Conservation (phyloP, 2,797 vertebrate species). For the Acanthiza pusilla region DNA sequence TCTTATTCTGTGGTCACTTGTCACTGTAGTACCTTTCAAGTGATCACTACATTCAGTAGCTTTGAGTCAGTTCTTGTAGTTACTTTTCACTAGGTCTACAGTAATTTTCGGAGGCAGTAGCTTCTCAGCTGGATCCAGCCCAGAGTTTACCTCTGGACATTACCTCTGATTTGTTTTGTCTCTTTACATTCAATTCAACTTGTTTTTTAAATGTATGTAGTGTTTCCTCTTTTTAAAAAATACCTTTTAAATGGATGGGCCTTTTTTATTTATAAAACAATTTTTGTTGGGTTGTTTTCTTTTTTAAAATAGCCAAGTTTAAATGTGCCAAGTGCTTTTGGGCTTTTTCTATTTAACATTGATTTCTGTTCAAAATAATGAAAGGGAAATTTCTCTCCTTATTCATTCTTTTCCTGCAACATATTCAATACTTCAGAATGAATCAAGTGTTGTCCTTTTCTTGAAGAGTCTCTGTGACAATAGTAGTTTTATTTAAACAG, state of each 20-base stretch:
- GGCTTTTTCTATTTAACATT: not conserved
- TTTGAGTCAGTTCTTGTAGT: not conserved
- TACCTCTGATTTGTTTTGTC: not conserved
- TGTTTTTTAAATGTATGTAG: not conserved
- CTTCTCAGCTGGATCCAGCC: not conserved
- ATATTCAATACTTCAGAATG: not conserved
- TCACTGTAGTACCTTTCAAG: not conserved
- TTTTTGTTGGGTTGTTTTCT: not conserved
- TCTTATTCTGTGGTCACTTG: conserved; percentile 15
- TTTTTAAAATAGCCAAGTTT: not conserved
- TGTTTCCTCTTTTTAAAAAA: conserved; percentile 16
- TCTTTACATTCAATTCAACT: not conserved
- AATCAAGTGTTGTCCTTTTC: not conserved
- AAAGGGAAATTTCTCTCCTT: not conserved
- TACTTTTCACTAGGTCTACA: not conserved
- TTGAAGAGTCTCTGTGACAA: not conserved
- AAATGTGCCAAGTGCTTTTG: not conserved
- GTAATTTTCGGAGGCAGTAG: not conserved
- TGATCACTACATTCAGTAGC: not conserved
- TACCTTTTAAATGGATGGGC: not conserved
- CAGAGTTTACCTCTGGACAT: not conserved
- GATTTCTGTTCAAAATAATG: not conserved
- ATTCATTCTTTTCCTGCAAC: not conserved
- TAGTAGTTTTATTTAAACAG: not conserved
- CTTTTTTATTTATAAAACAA: not conserved